Evolutionary conservation across 2,113 vertebrate species (phyloP).

Genomic region (Xiphophorus hellerii): DNA sequence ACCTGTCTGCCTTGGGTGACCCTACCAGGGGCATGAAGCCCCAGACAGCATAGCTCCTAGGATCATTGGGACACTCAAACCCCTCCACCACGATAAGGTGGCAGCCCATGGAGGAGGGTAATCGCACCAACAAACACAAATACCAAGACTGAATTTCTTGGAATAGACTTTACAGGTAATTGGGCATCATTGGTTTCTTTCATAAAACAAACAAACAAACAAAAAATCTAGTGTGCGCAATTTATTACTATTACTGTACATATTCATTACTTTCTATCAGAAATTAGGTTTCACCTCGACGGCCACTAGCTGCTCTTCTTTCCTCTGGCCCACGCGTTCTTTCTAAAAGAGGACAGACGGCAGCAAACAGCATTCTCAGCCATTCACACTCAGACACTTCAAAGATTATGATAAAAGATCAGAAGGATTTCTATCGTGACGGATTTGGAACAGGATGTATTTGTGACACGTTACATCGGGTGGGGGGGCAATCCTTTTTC

Average conservation of each 20-base stretch:
- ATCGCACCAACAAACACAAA: too few relatives aligned
- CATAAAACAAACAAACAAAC: not conserved
- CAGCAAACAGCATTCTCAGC: slow-evolving; percentile 34
- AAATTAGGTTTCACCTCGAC: not conserved
- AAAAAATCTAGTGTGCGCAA: not conserved
- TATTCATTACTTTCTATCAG: not conserved
- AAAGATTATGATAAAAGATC: slow-evolving; percentile 49
- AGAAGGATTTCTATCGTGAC: slow-evolving; percentile 37
- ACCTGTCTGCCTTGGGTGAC: too few relatives aligned
- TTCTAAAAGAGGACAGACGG: slow-evolving; percentile 46
- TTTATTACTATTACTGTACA: not conserved
- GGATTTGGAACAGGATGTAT: slow-evolving; percentile 52
- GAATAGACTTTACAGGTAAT: not conserved
- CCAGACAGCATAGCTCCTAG: too few relatives aligned
- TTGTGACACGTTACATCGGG: slow-evolving; percentile 39
- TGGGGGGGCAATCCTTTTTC: slow-evolving; percentile 22
- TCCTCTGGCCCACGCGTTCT: slow-evolving; percentile 15
- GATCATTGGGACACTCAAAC: too few relatives aligned
- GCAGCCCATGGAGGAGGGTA: too few relatives aligned
- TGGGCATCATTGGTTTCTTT: not conserved
- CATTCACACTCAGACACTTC: slow-evolving; percentile 40
- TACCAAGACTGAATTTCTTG: too few relatives aligned
- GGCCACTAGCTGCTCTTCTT: slow-evolving; percentile 1
- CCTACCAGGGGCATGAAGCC: too few relatives aligned
- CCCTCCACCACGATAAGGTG: too few relatives aligned